Conservation (phyloP, 2,888 invertebrate genomes). For the Argyra leucocephala region DNA sequence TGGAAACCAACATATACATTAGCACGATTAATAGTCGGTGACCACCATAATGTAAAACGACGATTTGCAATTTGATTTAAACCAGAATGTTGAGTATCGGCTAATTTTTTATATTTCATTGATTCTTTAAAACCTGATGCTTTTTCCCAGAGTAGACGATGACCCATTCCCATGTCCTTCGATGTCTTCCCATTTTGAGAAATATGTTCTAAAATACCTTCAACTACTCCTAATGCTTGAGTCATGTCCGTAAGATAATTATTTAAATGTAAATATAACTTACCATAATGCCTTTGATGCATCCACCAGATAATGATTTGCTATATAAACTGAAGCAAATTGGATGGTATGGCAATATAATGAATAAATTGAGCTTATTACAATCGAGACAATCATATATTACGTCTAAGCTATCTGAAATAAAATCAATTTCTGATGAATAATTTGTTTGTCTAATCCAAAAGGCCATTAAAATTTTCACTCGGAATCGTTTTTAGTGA, state of each 20-base stretch:
- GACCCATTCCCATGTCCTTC: too few relatives aligned
- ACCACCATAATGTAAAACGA: conserved; percentile 99
- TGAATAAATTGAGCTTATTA: too few relatives aligned
- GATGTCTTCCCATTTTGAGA: conserved; percentile 99
- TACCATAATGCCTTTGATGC: conserved; percentile 98
- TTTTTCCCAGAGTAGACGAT: conserved; percentile 99
- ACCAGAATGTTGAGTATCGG: conserved; percentile 98
- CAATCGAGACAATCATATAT: too few relatives aligned
- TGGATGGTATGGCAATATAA: too few relatives aligned
- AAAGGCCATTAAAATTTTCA: too few relatives aligned
- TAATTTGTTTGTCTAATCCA: too few relatives aligned
- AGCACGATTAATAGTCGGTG: conserved; percentile 97
- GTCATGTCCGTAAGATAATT: conserved; percentile 99
- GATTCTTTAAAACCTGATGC: conserved; percentile 99
- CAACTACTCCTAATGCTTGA: conserved; percentile 96
- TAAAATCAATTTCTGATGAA: too few relatives aligned
- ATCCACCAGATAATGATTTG: conserved; percentile 99
- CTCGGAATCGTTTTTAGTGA: too few relatives aligned
- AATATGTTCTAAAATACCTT: conserved; percentile 99
- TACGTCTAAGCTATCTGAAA: too few relatives aligned
- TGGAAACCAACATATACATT: conserved; percentile 96
- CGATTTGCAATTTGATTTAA: conserved; percentile 99
- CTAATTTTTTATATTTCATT: conserved; percentile 99
- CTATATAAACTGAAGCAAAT: too few relatives aligned
- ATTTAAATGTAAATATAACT: conserved; percentile 99